phyloP scores from a whole-genome alignment of 2,113 vertebrate species.

The pig (Sus scrofa) region T2T-Sscrofa CM000820.6:28738501-28739000 shows the following conservation, averaged over 20 bases:
- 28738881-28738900: too few relatives aligned
- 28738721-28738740: neutral
- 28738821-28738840: neutral
- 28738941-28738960: neutral
- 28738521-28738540: neutral
- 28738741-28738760: neutral
- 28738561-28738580: neutral
- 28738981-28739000: neutral
- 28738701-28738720: neutral
- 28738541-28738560: neutral
- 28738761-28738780: neutral
- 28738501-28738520: neutral
- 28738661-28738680: slow-evolving; percentile 14
- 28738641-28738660: neutral
- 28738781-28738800: neutral
- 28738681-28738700: neutral
- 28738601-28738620: neutral
- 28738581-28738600: neutral
- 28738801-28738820: neutral
- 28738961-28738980: neutral
- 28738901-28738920: too few relatives aligned
- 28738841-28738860: slow-evolving; percentile 14
- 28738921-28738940: neutral
- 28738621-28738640: neutral
- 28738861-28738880: neutral